phyloP scores from a whole-genome alignment of 2,797 vertebrate species.

The Coregonus sp. region DNA sequence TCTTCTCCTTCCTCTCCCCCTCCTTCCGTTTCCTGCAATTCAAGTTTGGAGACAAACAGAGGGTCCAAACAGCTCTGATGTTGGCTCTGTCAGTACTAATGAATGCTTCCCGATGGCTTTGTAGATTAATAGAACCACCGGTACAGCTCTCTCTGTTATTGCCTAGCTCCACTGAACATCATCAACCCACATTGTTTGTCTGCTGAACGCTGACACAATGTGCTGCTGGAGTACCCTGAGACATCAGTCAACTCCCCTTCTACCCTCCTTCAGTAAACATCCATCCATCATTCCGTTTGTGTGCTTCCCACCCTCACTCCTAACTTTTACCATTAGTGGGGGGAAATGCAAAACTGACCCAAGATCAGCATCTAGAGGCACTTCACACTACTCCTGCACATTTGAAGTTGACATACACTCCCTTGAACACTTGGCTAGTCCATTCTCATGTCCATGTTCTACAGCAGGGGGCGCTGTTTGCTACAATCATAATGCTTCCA shows the following conservation, averaged over 20 bases:
- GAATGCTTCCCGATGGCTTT: conserved; percentile 14
- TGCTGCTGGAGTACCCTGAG: background rate
- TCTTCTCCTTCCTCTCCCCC: too few species aligned
- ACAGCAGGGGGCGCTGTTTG: conserved; percentile 66
- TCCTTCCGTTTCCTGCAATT: background rate
- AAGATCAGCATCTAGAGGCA: background rate
- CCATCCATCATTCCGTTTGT: too few species aligned
- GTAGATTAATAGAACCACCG: conserved; percentile 29
- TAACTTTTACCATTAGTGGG: background rate
- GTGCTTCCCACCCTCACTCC: background rate
- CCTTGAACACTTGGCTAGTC: conserved; percentile 15
- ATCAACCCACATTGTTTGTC: conserved; percentile 33
- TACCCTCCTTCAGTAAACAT: too few species aligned
- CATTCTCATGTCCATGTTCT: too few species aligned
- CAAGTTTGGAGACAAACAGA: background rate
- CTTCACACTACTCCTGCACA: background rate
- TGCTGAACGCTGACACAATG: conserved; percentile 18
- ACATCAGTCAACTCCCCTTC: too few species aligned
- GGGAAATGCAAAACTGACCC: background rate
- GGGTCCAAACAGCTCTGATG: background rate
- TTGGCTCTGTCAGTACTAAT: conserved; percentile 19
- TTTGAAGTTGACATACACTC: background rate
- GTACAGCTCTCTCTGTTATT: conserved; percentile 46
- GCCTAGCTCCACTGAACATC: conserved; percentile 37
- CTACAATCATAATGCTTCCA: too few species aligned